Conservation (phyloP, 92 coral and sea anemone species). For the Pocillopora grandis region DNA sequence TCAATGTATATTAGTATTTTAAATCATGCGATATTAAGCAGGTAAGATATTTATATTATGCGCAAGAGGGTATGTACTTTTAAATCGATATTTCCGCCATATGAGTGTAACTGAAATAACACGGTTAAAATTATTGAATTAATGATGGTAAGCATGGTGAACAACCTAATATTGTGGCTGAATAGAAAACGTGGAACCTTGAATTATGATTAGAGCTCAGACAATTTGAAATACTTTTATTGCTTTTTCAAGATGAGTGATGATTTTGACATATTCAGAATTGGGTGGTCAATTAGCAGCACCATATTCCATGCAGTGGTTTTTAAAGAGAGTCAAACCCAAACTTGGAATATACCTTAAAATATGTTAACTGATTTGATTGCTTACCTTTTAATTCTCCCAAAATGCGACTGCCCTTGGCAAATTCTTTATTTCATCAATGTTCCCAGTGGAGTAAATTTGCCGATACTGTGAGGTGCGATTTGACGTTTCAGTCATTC, state of each 20-base stretch:
- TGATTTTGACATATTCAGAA: not conserved
- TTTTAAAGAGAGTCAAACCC: not conserved
- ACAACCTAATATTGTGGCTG: not conserved
- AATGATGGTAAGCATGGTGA: not conserved
- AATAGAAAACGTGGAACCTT: not conserved
- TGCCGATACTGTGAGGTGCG: not conserved
- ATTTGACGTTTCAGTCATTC: not conserved
- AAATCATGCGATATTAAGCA: constrained; percentile 28
- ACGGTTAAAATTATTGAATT: constrained; percentile 7
- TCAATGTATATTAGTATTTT: constrained; percentile 36
- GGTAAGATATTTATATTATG: constrained; percentile 27
- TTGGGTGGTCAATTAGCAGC: not conserved
- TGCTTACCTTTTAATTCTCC: not conserved
- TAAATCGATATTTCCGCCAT: not conserved
- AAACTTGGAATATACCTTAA: not conserved
- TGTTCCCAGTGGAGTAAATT: not conserved
- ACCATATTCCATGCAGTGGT: not conserved
- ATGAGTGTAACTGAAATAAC: not conserved
- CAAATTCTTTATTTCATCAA: not conserved
- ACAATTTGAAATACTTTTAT: not conserved
- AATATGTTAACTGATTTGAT: not conserved
- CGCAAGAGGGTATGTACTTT: constrained; percentile 3
- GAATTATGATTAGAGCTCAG: not conserved
- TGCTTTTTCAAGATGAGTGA: not conserved
- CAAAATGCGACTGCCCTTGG: not conserved